Conservation (phyloP, 2,797 vertebrate species). For the Oreochromis mossambicus region DNA sequence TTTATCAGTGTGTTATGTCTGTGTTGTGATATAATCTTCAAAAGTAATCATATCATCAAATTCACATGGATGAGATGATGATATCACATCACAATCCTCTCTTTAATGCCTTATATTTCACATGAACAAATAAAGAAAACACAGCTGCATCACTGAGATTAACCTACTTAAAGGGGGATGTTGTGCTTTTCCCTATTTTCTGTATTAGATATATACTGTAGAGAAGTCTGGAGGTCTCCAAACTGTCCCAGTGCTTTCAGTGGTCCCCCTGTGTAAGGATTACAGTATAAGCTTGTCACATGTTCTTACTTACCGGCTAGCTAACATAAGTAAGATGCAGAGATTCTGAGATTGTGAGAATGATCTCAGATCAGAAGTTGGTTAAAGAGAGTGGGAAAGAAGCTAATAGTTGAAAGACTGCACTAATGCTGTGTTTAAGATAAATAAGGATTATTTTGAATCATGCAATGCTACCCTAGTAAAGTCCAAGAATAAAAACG, state of each 20-base stretch:
- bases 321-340: background rate
- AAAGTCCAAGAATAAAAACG: background rate
- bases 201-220: background rate
- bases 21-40: background rate
- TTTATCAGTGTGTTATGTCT: background rate
- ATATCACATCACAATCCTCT: background rate
- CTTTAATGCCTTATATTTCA: background rate
- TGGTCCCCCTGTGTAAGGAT: background rate
- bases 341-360: background rate
- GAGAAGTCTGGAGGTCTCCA: background rate
- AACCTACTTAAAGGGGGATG: no score
- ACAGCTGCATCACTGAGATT: background rate
- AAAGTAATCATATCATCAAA: background rate
- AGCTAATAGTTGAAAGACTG: background rate
- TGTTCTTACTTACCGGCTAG: background rate
- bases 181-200: background rate
- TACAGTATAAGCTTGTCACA: background rate
- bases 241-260: background rate
- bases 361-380: background rate
- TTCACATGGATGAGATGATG: background rate
- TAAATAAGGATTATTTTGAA: background rate
- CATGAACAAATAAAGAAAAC: background rate
- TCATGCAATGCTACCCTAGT: background rate
- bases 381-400: background rate
- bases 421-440: background rate